Base-by-base conservation (phyloP, 64 coral and sea anemone species). In the Actinia equina region DNA sequence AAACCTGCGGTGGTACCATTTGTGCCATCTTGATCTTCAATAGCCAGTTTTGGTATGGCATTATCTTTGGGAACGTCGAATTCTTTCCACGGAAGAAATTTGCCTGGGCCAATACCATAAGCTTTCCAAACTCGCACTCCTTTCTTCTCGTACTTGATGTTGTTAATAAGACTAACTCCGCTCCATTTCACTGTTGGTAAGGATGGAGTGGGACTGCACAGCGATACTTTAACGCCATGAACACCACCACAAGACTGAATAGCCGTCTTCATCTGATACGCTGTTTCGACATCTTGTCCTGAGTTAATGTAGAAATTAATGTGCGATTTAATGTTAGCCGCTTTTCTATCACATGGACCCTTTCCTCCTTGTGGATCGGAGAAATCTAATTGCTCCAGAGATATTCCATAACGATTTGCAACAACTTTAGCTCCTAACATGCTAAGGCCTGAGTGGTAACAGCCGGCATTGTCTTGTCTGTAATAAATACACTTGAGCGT, bases 361-460 rank as follows among this genome's bases (percentile, higher is more conserved):
- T 80, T 77, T 46, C 74, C 86, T 13, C 86, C 41, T 20, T 88
- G 67, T 17, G 71, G 85, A 52, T 86, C 85, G 23, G 59, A 86
- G 43, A 86, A 86, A 51, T 89, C 80, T 19, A 83, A 25, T 17
- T 79, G 59, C 80, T 71, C 26, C 17, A 91, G 13, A 19, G 79
- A 26, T 54, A 91, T 46, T 44, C 84, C 84, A 79, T 44, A 11
- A 49, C 30, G 30, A 3, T 71, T n/a, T 27, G 59, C 54, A 82
- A 64, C 23, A 82, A 83, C 65, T 61, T 65, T 82, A 6, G 79
- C 62, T 37, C 77, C 77, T 26, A 83, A n/a, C 44, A 89, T 89
- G 42, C 78, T 89, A 63, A 77, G 58, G 1, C 77, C 87, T 57
- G 87, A 27, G 57, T 86, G 92, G 79, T 94, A 94, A 59, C 92